These are phyloP conservation scores for Thalassophryne amazonica DNA, from an alignment of 2,797 vertebrate species.

Conservation along the genomic window DNA sequence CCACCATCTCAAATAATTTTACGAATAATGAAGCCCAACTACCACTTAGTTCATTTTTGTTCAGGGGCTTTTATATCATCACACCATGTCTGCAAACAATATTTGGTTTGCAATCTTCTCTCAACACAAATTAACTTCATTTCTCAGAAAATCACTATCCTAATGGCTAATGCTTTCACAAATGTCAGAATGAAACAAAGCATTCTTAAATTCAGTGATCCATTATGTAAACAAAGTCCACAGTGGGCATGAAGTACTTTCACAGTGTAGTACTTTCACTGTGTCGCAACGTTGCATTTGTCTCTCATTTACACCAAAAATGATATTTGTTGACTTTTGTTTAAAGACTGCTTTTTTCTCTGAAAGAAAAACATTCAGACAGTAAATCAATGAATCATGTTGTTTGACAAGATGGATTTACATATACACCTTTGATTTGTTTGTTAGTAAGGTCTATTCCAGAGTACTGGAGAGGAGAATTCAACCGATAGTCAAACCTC, in stretches of 20 bases:
- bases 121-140: background rate
- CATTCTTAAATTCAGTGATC: constrained; percentile 15
- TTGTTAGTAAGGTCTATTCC: too few relatives aligned
- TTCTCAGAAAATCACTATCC: background rate
- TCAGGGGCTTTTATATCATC: too few relatives aligned
- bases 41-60: too few relatives aligned
- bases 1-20: too few relatives aligned
- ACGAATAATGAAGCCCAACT: too few relatives aligned
- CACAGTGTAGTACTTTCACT: background rate
- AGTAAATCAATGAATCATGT: too few relatives aligned
- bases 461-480: too few relatives aligned
- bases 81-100: too few relatives aligned
- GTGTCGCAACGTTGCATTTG: constrained; percentile 4
- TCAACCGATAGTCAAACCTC: too few relatives aligned
- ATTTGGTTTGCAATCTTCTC: background rate
- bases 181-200: constrained; percentile 3
- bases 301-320: background rate
- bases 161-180: background rate
- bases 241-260: background rate
- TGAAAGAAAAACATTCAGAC: background rate
- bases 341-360: background rate
- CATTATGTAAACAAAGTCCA: constrained; percentile 16
- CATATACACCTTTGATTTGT: too few relatives aligned
- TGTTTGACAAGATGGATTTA: too few relatives aligned
- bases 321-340: background rate